Evolutionary conservation across 2,113 vertebrate genomes (phyloP).

Genomic region (Corythoichthys intestinalis): DNA sequence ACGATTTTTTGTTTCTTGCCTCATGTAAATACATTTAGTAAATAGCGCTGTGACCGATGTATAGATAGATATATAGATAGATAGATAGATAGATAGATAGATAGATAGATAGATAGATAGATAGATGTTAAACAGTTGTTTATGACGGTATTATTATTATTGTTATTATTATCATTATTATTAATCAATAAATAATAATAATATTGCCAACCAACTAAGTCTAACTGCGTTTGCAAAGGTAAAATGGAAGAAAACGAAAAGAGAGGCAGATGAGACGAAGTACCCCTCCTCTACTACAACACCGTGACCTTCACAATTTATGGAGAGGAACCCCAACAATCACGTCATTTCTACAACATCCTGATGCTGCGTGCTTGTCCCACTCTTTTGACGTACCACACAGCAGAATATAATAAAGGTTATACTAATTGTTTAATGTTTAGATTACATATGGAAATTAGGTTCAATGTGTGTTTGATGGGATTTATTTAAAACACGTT

Average conservation of each 20-base stretch:
- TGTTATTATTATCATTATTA: too few relatives aligned
- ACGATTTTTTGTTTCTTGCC: neutral
- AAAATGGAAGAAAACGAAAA: neutral
- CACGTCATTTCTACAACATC: conserved; percentile 53
- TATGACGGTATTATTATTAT: neutral
- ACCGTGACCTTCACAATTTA: conserved; percentile 65
- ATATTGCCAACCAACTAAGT: neutral
- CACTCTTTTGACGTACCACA: neutral
- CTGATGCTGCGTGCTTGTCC: neutral
- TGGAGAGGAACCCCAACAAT: conserved; percentile 66
- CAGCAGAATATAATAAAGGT: neutral
- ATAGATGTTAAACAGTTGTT: neutral
- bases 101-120: neutral
- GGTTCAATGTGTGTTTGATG: neutral
- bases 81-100: neutral
- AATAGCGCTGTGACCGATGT: too few relatives aligned
- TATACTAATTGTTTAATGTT: conserved; percentile 10
- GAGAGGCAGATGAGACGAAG: neutral
- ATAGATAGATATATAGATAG: too few relatives aligned
- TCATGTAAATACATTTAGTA: neutral
- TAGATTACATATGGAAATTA: neutral
- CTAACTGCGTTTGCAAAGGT: neutral
- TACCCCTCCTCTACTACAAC: conserved; percentile 22
- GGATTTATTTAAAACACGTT: neutral
- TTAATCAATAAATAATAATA: too few relatives aligned